Conservation (phyloP, 2,797 vertebrate species). For the Syncerus caffer region DNA sequence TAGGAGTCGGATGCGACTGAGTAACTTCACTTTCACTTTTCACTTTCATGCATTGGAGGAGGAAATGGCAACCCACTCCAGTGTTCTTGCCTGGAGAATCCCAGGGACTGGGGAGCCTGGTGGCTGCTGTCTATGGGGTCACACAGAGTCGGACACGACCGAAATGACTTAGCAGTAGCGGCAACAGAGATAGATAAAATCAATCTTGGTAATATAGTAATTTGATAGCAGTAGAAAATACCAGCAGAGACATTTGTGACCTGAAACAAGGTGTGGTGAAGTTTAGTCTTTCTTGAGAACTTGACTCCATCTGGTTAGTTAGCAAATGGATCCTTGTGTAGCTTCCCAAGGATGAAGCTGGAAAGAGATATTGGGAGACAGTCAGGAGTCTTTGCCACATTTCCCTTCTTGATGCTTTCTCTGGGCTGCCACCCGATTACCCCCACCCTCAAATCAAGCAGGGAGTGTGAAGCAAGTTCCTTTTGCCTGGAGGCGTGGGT, state of each 20-base stretch:
- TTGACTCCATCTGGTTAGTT: not conserved
- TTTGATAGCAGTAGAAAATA: not conserved
- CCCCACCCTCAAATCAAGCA: not conserved
- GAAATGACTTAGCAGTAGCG: too few relatives aligned
- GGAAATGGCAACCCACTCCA: too few relatives aligned
- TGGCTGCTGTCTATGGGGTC: too few relatives aligned
- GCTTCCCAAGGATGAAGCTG: not conserved
- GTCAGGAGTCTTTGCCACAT: not conserved
- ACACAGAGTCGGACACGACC: too few relatives aligned
- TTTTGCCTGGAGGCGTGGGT: not conserved
- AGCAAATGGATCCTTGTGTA: not conserved
- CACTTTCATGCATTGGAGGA: too few relatives aligned
- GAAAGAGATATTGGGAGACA: not conserved
- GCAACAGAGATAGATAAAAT: not conserved
- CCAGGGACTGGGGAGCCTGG: too few relatives aligned
- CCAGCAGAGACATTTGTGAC: not conserved
- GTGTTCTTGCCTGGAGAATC: too few relatives aligned
- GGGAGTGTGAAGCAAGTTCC: not conserved
- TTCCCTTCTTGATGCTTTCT: not conserved
- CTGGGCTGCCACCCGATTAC: not conserved
- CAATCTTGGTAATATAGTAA: not conserved
- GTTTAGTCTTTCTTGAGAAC: not conserved
- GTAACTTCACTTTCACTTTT: too few relatives aligned
- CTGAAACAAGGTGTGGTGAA: not conserved
- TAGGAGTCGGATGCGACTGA: too few relatives aligned